A percentile compares a stretch with the other conserved stretches of the same genome.
Evolutionary conservation across 2,888 invertebrate species (phyloP).

Genomic region (Euzetes globulus): DNA sequence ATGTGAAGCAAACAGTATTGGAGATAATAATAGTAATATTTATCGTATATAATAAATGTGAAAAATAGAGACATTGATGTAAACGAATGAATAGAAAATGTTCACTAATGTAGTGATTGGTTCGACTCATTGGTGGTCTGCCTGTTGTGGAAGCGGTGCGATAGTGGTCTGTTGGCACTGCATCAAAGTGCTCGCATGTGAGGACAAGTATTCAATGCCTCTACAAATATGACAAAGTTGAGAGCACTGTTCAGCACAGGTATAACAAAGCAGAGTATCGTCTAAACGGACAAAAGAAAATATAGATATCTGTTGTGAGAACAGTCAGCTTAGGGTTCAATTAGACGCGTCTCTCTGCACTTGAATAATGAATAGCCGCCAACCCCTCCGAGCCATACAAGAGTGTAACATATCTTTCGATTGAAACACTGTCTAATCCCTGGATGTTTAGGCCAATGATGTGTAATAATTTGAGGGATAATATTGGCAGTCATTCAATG

Average conservation of each 20-base stretch:
- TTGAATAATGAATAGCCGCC: conserved; percentile 18
- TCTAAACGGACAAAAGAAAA: conserved; percentile 23
- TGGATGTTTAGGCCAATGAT: conserved; percentile 5
- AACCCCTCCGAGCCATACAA: not conserved
- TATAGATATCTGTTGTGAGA: conserved; percentile 5
- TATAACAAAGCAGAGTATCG: not conserved
- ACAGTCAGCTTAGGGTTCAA: conserved; percentile 20
- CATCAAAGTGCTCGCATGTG: too few relatives aligned
- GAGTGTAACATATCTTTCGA: conserved; percentile 26
- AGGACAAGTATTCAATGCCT: conserved; percentile 5
- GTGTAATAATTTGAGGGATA: conserved; percentile 24
- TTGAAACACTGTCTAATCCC: conserved; percentile 1
- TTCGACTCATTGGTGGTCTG: not conserved
- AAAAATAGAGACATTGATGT: too few relatives aligned
- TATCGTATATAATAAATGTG: too few relatives aligned
- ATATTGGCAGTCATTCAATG: conserved; percentile 1
- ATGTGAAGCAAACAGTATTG: too few relatives aligned
- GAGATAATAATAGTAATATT: too few relatives aligned
- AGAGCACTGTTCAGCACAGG: not conserved
- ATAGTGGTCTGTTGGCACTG: not conserved
- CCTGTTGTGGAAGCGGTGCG: not conserved
- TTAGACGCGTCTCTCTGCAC: conserved; percentile 24
- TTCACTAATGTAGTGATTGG: too few relatives aligned
- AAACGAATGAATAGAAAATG: too few relatives aligned
- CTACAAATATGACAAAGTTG: conserved; percentile 10